phyloP scores from a whole-genome alignment of 2,797 vertebrate species.

The Gymnocypris eckloni region DNA sequence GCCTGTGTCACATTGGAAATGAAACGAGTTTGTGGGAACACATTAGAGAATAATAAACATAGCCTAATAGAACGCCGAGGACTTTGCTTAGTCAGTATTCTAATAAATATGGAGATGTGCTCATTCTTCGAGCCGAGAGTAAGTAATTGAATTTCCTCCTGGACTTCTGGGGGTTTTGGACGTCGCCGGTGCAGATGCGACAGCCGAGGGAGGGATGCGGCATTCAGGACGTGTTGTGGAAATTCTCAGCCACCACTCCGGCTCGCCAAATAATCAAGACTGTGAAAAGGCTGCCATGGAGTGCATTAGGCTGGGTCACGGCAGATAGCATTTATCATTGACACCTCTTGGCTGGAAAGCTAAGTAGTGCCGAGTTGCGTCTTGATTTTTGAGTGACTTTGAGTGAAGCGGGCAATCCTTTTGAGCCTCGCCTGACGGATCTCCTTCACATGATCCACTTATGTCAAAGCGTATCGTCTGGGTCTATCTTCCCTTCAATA shows the following conservation, averaged over 20 bases:
- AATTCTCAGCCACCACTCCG: neutral
- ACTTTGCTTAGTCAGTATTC: neutral
- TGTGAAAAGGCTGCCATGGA: conserved; percentile 23
- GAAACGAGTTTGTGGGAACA: conserved; percentile 18
- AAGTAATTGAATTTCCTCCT: conserved; percentile 57
- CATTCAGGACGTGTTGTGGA: conserved; percentile 15
- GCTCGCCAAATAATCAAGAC: conserved; percentile 21
- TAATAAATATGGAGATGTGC: conserved; percentile 58
- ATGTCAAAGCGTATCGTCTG: conserved; percentile 10
- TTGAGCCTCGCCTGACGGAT: conserved; percentile 27
- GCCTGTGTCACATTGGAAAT: conserved; percentile 19
- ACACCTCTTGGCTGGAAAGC: conserved; percentile 51
- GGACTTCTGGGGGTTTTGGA: conserved; percentile 55
- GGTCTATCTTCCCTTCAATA: neutral
- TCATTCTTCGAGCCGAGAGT: conserved; percentile 30
- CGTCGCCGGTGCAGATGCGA: neutral
- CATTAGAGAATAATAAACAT: conserved; percentile 35
- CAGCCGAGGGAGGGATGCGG: neutral
- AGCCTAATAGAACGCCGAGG: conserved; percentile 6
- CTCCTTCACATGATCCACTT: conserved; percentile 37
- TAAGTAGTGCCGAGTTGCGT: conserved; percentile 29
- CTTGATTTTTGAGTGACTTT: conserved; percentile 47
- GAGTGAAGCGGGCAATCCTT: conserved; percentile 16
- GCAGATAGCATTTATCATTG: conserved; percentile 53
- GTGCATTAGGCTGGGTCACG: conserved; percentile 51